Evolutionary conservation across 2,113 vertebrate species (phyloP).

Genomic region (Tupaia chinensis): DNA sequence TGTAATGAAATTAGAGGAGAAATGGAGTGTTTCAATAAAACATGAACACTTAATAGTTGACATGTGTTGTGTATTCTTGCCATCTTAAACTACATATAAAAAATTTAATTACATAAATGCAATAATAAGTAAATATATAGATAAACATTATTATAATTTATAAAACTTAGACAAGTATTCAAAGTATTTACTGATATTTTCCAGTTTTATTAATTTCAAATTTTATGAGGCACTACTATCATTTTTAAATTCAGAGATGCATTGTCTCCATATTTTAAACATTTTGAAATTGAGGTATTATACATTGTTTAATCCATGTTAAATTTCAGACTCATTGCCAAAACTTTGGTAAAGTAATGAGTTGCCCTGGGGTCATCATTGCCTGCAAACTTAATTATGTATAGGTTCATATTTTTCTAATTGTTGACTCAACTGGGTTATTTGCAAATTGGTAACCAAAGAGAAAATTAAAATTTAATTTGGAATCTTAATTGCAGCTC

Average conservation of each 20-base stretch:
- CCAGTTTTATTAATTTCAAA: neutral
- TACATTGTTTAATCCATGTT: neutral
- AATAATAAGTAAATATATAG: neutral
- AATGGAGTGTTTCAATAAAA: constrained; percentile 43
- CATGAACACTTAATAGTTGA: neutral
- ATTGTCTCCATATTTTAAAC: neutral
- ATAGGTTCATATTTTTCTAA: neutral
- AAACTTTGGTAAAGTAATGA: constrained; percentile 15
- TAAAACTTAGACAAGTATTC: neutral
- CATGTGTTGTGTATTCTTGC: neutral
- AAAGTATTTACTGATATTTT: neutral
- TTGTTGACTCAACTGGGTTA: neutral
- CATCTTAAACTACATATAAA: neutral
- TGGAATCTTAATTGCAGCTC: neutral
- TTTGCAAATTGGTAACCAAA: constrained; percentile 15
- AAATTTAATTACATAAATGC: neutral
- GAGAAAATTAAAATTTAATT: constrained; percentile 46
- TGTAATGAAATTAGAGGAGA: constrained; percentile 18
- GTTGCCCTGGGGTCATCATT: neutral
- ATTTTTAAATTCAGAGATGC: constrained; percentile 39
- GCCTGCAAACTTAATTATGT: neutral
- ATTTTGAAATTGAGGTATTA: neutral
- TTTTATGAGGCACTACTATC: neutral
- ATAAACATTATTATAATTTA: constrained; percentile 1
- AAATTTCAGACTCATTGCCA: constrained; percentile 3